These are phyloP conservation scores for Tokudaia tokunoshimensis DNA, from an alignment of 2,797 vertebrate species.

Conservation along the genomic window DNA sequence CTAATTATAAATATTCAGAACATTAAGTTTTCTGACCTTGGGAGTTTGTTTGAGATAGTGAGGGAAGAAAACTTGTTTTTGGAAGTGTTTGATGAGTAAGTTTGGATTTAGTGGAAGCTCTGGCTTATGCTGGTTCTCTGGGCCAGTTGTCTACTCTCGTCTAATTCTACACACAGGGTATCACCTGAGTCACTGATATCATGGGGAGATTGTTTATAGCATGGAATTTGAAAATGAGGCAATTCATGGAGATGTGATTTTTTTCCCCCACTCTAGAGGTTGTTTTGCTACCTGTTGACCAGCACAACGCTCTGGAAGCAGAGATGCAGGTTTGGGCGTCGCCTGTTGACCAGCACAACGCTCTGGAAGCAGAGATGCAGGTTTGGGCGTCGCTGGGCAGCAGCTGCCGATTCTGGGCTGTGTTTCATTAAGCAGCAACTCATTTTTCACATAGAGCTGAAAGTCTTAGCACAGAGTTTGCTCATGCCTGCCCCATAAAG, in stretches of 20 bases:
- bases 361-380: background rate
- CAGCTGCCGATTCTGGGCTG: constrained; percentile 8
- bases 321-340: too few relatives aligned
- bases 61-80: background rate
- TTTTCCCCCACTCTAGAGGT: background rate
- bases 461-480: constrained; percentile 27
- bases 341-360: background rate
- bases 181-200: background rate
- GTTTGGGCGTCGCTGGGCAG: background rate
- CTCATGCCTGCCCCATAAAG: constrained; percentile 42
- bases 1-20: background rate
- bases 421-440: constrained; percentile 23
- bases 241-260: background rate
- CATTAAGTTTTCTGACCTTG: background rate
- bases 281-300: background rate
- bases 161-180: too few relatives aligned
- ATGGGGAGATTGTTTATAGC: background rate
- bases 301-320: background rate
- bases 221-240: background rate
- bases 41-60: too few relatives aligned
- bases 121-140: accelerated
- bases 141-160: background rate
- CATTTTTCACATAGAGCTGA: background rate
- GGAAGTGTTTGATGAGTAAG: background rate
- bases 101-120: too few relatives aligned